Evolutionary conservation across 92 coral and sea anemone genomes (phyloP), one percentile per base, ranked within the genome.

Genomic region (Parazoanthus swiftii): DNA sequence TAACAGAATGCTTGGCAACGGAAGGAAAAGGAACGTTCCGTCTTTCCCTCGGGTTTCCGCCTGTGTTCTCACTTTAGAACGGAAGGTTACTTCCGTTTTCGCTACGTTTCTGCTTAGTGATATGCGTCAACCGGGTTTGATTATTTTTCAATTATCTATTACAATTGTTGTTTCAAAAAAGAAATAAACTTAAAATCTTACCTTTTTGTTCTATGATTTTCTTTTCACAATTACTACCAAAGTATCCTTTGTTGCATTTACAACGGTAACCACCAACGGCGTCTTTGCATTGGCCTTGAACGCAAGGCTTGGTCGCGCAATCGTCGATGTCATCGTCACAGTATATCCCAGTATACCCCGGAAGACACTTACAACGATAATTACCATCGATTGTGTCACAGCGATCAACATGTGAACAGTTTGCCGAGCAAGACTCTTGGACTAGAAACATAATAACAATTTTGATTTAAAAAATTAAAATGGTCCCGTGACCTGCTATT

Each of bases 291-390:
- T 23, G 79, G n/a, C 90, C 90, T 20, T 88, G 82, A 43, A 37
- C 66, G 44, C 90, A 88, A 38, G 90, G 85, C 10, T 76, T 58
- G 38, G 89, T 78, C 33, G 29, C 51, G 43, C 89, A 87, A 36
- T 87, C 89, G 42, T 87, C n/a, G 65, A 87, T 87, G 42, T 87
- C 79, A 9, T 78, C 18, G 43, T 59, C 76, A 79, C 89, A 87
- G 29, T 76, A 79, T 35, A 14, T 36, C 4, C 89, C 89, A 37
- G 89, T 87, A 26, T 76, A 87, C 13, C 89, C 89, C 26, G 68
- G 79, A 6, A 58, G 75, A 46, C 89, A 87, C 29, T 16, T 78
- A 75, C 89, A 87, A 10, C 20, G 75, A 68, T 71, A 71, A 11
- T 58, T 16, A 16, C 43, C 76, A 59, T 82, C 29, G 20, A 21